Percentiles rank a stretch among this genome's conserved stretches.
phyloP scores from a whole-genome alignment of 2,113 vertebrate genomes.

The Zootoca vivipara region DNA sequence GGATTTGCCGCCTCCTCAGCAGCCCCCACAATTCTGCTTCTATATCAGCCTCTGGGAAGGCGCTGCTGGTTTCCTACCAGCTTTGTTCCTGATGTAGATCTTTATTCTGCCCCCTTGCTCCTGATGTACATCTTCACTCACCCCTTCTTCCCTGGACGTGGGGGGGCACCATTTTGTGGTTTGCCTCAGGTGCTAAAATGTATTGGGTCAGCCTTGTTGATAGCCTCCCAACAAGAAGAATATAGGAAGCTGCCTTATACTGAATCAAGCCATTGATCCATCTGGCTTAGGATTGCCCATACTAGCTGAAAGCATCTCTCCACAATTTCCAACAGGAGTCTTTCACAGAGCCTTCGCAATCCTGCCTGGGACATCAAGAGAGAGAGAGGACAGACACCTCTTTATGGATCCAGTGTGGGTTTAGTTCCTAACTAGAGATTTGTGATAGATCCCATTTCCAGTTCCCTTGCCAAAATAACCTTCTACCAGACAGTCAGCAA shows the following conservation, averaged over 20 bases:
- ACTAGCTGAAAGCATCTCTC: neutral
- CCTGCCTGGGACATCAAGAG: conserved; percentile 41
- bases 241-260: neutral
- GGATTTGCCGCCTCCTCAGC: too few relatives aligned
- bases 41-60: too few relatives aligned
- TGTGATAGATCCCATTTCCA: conserved; percentile 40
- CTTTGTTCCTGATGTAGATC: too few relatives aligned
- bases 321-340: neutral
- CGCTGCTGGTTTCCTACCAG: too few relatives aligned
- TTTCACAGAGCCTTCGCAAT: neutral
- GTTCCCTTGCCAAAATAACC: conserved; percentile 38
- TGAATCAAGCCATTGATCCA: neutral
- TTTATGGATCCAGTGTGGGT: conserved; percentile 38
- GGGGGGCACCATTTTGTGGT: too few relatives aligned
- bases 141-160: too few relatives aligned
- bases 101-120: too few relatives aligned
- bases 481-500: neutral
- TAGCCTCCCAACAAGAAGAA: neutral
- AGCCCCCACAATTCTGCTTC: too few relatives aligned
- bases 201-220: too few relatives aligned
- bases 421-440: conserved; percentile 22
- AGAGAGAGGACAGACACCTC: neutral
- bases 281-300: neutral
- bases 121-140: too few relatives aligned
- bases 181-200: too few relatives aligned